Evolutionary conservation across 2,888 invertebrate genomes (phyloP).

Genomic region (Dryococelus australis): DNA sequence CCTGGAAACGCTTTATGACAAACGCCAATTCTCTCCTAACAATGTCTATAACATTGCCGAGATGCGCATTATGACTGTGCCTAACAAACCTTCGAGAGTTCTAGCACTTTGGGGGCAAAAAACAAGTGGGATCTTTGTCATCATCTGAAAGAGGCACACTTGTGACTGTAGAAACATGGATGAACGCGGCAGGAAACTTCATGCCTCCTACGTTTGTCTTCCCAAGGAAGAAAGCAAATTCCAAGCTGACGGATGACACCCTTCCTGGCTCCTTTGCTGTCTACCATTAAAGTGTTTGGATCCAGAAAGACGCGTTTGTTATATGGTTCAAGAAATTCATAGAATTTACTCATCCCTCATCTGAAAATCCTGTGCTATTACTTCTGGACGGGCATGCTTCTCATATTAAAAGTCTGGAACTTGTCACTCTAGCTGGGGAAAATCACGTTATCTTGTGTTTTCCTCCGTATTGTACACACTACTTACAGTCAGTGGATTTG

Average conservation of each 20-base stretch:
- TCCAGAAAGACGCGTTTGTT: constrained; percentile 44
- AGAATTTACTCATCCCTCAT: too few species aligned
- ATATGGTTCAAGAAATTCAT: constrained; percentile 44
- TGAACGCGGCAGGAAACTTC: constrained; percentile 47
- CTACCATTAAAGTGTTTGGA: constrained; percentile 46
- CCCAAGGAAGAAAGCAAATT: too few species aligned
- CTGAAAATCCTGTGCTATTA: constrained; percentile 49
- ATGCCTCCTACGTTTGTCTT: constrained; percentile 30
- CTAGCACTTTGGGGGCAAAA: constrained; percentile 51
- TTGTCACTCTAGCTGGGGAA: too few species aligned
- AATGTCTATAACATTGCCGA: constrained; percentile 54
- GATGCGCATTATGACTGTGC: constrained; percentile 53
- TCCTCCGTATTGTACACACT: not conserved
- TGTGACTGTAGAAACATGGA: too few species aligned
- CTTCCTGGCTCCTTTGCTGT: constrained; percentile 41
- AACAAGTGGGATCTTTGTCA: constrained; percentile 52
- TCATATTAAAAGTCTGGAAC: constrained; percentile 41
- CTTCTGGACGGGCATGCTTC: constrained; percentile 43
- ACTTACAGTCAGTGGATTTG: not conserved
- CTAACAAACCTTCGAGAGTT: constrained; percentile 51
- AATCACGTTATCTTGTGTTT: not conserved
- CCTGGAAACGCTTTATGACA: not conserved
- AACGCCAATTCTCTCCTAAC: constrained; percentile 47
- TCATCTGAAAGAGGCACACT: constrained; percentile 54
- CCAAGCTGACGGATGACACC: constrained; percentile 42